phyloP scores from a whole-genome alignment of 1,140 invertebrate species.

The Oryzaephilus surinamensis region DNA sequence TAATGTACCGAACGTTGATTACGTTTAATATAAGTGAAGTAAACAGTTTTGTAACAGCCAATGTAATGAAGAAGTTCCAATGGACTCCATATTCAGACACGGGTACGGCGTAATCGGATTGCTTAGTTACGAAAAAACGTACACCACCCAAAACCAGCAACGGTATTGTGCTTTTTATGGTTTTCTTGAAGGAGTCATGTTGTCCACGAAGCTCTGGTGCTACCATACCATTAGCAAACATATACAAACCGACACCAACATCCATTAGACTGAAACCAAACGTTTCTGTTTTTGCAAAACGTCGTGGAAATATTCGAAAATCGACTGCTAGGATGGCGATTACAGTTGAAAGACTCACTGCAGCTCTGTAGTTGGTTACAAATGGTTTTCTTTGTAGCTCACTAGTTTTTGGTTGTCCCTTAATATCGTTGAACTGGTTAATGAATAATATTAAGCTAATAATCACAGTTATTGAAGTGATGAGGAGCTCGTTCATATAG shows the following conservation, averaged over 20 bases:
- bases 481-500: conserved; percentile 7
- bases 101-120: conserved; percentile 73
- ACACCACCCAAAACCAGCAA: conserved; percentile 60
- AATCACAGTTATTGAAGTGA: background rate
- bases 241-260: conserved; percentile 81
- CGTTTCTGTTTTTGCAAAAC: conserved; percentile 75
- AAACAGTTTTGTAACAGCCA: conserved; percentile 72
- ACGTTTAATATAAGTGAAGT: conserved; percentile 47
- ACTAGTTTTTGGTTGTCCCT: background rate
- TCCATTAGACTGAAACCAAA: conserved; percentile 93
- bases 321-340: conserved; percentile 88
- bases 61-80: conserved; percentile 95
- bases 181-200: conserved; percentile 32
- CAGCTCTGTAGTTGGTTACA: conserved; percentile 56
- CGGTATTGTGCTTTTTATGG: conserved; percentile 37
- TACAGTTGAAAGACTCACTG: conserved; percentile 63
- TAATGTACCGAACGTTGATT: conserved; percentile 31
- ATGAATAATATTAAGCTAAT: background rate
- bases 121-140: conserved; percentile 52
- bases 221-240: conserved; percentile 77
- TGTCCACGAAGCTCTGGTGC: conserved; percentile 41
- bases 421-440: background rate
- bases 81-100: conserved; percentile 88
- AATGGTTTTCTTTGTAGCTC: conserved; percentile 29
- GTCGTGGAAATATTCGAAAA: conserved; percentile 73